Conservation (phyloP, 2,888 invertebrate genomes). For the Drosophila fungiperda region DNA sequence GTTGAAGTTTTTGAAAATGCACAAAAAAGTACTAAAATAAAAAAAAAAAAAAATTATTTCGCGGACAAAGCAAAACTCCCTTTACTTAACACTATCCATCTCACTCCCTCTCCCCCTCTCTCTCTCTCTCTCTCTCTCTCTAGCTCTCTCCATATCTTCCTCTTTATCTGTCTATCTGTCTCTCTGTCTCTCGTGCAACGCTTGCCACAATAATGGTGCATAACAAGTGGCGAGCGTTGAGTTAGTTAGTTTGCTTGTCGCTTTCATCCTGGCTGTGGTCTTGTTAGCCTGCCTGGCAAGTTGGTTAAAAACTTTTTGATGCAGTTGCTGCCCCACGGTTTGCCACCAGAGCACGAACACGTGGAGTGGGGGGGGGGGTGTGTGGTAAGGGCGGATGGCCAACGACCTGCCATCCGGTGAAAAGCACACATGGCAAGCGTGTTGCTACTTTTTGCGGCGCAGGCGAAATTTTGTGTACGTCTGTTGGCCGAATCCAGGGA, state of each 20-base stretch:
- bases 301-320: conserved; percentile 79
- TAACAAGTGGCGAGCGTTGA: conserved; percentile 74
- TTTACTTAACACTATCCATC: conserved; percentile 5
- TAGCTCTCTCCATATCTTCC: neutral
- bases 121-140: neutral
- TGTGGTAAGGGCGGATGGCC: conserved; percentile 42
- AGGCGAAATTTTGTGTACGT: conserved; percentile 48
- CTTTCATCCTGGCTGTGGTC: conserved; percentile 46
- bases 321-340: conserved; percentile 52
- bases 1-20: conserved; percentile 58
- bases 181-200: conserved; percentile 1
- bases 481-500: neutral
- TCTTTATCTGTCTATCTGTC: neutral
- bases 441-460: conserved; percentile 64
- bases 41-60: conserved; percentile 58
- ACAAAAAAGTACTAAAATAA: conserved; percentile 15
- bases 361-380: too few relatives aligned
- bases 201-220: conserved; percentile 67
- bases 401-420: conserved; percentile 63
- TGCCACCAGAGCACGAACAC: neutral
- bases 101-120: neutral
- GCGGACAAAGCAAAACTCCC: conserved; percentile 69
- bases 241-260: conserved; percentile 70
- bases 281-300: conserved; percentile 75
- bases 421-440: conserved; percentile 50